A percentile compares a stretch with the other conserved stretches of the same genome.
These are phyloP conservation scores for Zonotrichia albicollis DNA, from an alignment of 2,797 vertebrate genomes.

Conservation along the genomic window DNA sequence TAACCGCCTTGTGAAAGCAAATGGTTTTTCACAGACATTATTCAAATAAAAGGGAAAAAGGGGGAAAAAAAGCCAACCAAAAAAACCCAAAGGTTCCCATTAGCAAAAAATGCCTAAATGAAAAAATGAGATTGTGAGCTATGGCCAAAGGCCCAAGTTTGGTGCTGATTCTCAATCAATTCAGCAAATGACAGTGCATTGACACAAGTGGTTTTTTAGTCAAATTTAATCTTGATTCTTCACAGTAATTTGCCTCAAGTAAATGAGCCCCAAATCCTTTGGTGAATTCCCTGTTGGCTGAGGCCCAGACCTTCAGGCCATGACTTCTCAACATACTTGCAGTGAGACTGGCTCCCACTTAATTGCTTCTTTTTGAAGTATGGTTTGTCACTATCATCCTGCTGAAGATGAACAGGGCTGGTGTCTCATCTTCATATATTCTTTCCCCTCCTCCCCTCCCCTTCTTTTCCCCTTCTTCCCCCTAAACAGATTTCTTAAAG, in stretches of 20 bases:
- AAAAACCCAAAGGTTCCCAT: neutral
- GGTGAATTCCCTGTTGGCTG: neutral
- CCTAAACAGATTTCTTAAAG: neutral
- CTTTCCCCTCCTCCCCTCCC: neutral
- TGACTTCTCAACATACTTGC: neutral
- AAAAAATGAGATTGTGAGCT: neutral
- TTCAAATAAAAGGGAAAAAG: neutral
- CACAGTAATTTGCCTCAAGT: neutral
- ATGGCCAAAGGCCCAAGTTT: neutral
- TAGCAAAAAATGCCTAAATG: neutral
- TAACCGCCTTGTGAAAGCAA: neutral
- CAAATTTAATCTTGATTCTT: neutral
- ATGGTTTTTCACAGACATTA: slow-evolving; percentile 1
- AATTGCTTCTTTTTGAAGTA: slow-evolving; percentile 25
- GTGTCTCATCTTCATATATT: neutral
- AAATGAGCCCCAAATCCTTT: neutral
- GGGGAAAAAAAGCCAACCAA: too few species aligned
- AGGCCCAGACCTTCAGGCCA: neutral
- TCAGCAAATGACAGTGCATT: neutral
- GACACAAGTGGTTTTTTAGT: fast-evolving
- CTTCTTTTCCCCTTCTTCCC: neutral
- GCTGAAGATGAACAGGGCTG: neutral
- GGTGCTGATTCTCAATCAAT: neutral
- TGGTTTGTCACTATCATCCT: neutral
- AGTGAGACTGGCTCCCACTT: neutral